Conservation (phyloP, 2,113 vertebrate species). For the Paracanthobrama guichenoti region DNA sequence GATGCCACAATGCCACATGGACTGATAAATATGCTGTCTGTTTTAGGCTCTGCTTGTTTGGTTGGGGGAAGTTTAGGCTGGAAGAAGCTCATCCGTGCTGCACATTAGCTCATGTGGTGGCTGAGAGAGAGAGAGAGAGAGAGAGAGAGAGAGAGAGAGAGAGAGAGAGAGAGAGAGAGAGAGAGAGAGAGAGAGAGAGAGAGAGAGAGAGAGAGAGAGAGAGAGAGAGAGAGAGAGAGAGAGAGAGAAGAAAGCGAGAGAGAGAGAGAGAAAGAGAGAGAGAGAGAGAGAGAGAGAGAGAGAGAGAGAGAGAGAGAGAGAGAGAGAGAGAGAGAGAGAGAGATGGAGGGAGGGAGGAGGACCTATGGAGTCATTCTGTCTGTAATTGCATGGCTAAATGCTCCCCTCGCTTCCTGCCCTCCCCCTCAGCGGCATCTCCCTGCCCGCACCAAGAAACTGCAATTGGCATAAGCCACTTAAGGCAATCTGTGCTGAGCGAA, state of each 20-base stretch:
- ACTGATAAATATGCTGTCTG: conserved; percentile 45
- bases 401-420: conserved; percentile 45
- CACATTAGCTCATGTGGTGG: conserved; percentile 31
- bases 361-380: conserved; percentile 46
- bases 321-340: conserved; percentile 36
- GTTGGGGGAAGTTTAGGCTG: conserved; percentile 41
- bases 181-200: conserved; percentile 16
- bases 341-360: conserved; percentile 16
- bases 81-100: conserved; percentile 40
- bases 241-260: conserved; percentile 29
- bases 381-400: conserved; percentile 59
- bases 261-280: not conserved
- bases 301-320: conserved; percentile 12
- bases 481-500: conserved; percentile 57
- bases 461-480: conserved; percentile 60
- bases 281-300: conserved; percentile 26
- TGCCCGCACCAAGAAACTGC: conserved; percentile 52
- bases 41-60: conserved; percentile 53
- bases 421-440: conserved; percentile 20
- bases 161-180: conserved; percentile 32
- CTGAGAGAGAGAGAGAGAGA: conserved; percentile 11
- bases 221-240: conserved; percentile 36
- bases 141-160: conserved; percentile 20
- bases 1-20: conserved; percentile 54
- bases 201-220: conserved; percentile 11